Conservation (phyloP, 2,888 invertebrate species). For the Hylaea fasciaria region DNA sequence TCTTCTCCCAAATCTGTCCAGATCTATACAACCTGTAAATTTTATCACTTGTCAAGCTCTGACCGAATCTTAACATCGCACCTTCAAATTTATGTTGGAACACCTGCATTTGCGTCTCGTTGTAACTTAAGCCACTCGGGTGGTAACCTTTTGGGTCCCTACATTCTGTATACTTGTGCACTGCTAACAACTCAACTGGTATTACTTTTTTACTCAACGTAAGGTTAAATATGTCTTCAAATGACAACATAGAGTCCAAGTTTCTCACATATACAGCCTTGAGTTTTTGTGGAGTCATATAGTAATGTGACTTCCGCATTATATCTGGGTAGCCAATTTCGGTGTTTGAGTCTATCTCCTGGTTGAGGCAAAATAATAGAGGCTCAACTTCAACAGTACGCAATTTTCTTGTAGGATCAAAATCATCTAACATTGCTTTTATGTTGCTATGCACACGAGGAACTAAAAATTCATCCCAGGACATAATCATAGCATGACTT, state of each 20-base stretch:
- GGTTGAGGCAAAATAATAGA: constrained; percentile 76
- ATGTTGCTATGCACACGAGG: constrained; percentile 84
- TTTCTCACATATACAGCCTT: constrained; percentile 68
- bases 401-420: constrained; percentile 73
- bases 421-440: constrained; percentile 81
- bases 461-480: constrained; percentile 88
- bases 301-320: constrained; percentile 79
- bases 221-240: constrained; percentile 73
- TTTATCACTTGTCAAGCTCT: constrained; percentile 75
- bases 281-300: constrained; percentile 61
- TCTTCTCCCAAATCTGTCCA: constrained; percentile 80
- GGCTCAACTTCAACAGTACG: constrained; percentile 65
- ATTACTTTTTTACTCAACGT: constrained; percentile 59
- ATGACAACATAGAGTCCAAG: constrained; percentile 74
- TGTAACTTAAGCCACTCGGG: constrained; percentile 66
- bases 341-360: constrained; percentile 74
- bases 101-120: constrained; percentile 76
- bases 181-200: constrained; percentile 68
- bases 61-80: constrained; percentile 80
- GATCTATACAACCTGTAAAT: constrained; percentile 77
- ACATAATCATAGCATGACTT: constrained; percentile 82
- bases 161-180: constrained; percentile 79
- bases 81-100: constrained; percentile 82
- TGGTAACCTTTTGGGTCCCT: constrained; percentile 70
- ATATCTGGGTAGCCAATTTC: constrained; percentile 74